These are phyloP conservation scores for Tragulus kanchil DNA, from an alignment of 2,113 vertebrate genomes.

Conservation along the genomic window DNA sequence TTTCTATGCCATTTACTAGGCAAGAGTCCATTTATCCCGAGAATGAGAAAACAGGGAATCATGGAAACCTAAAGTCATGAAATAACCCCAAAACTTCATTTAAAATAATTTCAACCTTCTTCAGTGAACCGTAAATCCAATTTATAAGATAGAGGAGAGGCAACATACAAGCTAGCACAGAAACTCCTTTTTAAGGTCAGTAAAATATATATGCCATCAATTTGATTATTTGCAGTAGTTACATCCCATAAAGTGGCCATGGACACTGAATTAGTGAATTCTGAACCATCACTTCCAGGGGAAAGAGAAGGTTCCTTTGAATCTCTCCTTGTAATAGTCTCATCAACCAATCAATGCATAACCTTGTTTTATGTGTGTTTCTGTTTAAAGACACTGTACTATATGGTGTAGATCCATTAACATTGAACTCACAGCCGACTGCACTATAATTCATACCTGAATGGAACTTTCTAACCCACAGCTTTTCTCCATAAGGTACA, in stretches of 20 bases:
- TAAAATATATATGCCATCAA: neutral
- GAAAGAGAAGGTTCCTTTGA: neutral
- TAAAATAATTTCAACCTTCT: slow-evolving; percentile 12
- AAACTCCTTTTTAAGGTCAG: neutral
- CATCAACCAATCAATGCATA: neutral
- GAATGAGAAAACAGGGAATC: neutral
- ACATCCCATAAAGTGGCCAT: neutral
- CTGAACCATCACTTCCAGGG: neutral
- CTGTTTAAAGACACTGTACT: neutral
- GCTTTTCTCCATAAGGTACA: neutral
- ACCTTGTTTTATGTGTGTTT: slow-evolving; percentile 3
- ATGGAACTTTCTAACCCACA: neutral
- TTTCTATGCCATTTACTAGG: neutral
- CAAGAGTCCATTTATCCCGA: neutral
- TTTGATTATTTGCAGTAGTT: neutral
- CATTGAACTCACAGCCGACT: neutral
- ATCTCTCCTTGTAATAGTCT: neutral
- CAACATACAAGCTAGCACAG: neutral
- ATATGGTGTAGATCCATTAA: neutral
- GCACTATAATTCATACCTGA: neutral
- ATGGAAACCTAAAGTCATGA: neutral
- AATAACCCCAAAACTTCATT: neutral
- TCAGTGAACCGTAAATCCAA: slow-evolving; percentile 12
- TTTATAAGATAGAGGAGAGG: neutral
- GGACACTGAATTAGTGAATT: neutral